Percentiles rank a stretch among this genome's conserved stretches.
phyloP scores from a whole-genome alignment of 92 coral and sea anemone species.

The Epizoanthus stellaris region DNA sequence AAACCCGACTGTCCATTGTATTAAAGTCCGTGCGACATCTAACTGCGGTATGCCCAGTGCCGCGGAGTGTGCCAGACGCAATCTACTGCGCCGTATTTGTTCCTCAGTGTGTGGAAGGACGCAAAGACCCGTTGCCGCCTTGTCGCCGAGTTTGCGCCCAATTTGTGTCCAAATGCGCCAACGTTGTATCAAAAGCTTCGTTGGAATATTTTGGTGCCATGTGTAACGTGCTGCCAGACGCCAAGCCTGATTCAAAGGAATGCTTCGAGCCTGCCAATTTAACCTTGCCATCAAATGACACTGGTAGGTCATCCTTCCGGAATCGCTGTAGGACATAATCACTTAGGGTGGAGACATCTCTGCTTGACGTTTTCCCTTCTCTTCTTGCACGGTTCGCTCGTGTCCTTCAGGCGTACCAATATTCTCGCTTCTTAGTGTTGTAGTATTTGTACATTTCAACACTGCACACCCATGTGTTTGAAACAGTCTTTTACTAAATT shows the following conservation, averaged over 20 bases:
- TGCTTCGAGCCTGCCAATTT: constrained; percentile 11
- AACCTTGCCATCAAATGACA: background rate
- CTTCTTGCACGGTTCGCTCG: background rate
- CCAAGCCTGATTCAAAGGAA: constrained; percentile 18
- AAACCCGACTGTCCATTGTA: background rate
- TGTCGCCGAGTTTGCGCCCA: constrained; percentile 35
- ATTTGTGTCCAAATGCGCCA: background rate
- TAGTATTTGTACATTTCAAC: too few relatives aligned
- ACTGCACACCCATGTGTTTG: too few relatives aligned
- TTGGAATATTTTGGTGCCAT: constrained; percentile 20
- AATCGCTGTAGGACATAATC: background rate
- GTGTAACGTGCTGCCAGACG: constrained; percentile 35
- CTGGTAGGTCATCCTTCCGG: background rate
- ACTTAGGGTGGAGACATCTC: too few relatives aligned
- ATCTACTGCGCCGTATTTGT: constrained; percentile 24
- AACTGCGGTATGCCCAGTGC: background rate
- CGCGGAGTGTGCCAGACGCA: background rate
- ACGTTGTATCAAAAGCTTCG: background rate
- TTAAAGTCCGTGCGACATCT: background rate
- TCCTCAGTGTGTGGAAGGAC: constrained; percentile 17
- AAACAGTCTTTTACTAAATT: too few relatives aligned
- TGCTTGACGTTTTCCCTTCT: background rate
- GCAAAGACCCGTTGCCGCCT: constrained; percentile 1
- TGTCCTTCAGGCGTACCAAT: too few relatives aligned
- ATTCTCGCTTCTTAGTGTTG: too few relatives aligned